A percentile compares a stretch with the other conserved stretches of the same genome.
These are phyloP conservation scores for Xanthia togata DNA, from an alignment of 2,888 invertebrate genomes.

Conservation along the genomic window DNA sequence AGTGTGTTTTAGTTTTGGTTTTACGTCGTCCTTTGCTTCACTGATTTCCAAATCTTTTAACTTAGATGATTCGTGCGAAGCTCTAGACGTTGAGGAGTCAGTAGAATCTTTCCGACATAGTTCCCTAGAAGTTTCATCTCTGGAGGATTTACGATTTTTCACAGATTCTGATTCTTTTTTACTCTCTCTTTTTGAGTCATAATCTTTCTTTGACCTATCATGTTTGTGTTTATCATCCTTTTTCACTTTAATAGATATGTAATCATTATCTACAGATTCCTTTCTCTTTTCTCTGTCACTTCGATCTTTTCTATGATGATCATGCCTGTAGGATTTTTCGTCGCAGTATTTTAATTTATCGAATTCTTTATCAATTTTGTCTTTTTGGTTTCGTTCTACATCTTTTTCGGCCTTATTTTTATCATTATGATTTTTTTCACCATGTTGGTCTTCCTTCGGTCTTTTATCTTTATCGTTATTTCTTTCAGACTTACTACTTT, in stretches of 20 bases:
- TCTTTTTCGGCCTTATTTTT: constrained; percentile 77
- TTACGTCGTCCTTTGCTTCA: constrained; percentile 83
- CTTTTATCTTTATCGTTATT: constrained; percentile 81
- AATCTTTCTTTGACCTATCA: constrained; percentile 83
- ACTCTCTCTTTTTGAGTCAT: constrained; percentile 83
- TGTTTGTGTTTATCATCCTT: constrained; percentile 89
- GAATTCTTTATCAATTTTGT: constrained; percentile 76
- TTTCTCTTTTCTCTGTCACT: constrained; percentile 83
- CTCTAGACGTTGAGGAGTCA: constrained; percentile 86
- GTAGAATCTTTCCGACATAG: constrained; percentile 88
- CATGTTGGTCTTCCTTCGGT: constrained; percentile 70
- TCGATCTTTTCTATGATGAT: constrained; percentile 88
- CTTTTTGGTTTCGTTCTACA: constrained; percentile 76
- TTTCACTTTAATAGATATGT: constrained; percentile 74
- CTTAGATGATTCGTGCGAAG: constrained; percentile 86
- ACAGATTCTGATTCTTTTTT: constrained; percentile 84
- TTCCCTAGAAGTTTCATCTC: constrained; percentile 85
- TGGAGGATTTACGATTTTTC: constrained; percentile 84
- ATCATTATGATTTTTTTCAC: constrained; percentile 73
- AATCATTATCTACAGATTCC: constrained; percentile 77
- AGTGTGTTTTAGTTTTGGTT: constrained; percentile 81
- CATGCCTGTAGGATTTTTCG: constrained; percentile 84
- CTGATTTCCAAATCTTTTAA: constrained; percentile 81
- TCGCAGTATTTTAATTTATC: constrained; percentile 81
- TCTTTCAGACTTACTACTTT: constrained; percentile 77